Percentiles rank a stretch among this genome's conserved stretches.
Evolutionary conservation across 2,797 vertebrate genomes (phyloP).

Genomic region (Acridotheres tristis): DNA sequence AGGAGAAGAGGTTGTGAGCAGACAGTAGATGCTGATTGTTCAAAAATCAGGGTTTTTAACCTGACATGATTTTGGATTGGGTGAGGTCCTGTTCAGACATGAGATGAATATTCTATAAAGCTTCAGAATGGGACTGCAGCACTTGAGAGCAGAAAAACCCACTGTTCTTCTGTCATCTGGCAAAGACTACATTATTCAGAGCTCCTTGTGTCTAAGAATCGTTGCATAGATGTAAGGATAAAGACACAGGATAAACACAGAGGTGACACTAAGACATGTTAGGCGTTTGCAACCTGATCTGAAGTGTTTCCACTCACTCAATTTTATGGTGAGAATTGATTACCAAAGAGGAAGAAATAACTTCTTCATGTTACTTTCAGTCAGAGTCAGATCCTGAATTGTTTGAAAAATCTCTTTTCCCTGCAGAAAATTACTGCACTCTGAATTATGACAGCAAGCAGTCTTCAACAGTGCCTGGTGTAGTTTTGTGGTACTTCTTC

Average conservation of each 20-base stretch:
- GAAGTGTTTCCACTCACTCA: not conserved
- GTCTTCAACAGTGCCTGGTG: not conserved
- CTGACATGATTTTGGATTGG: not conserved
- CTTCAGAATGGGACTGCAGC: not conserved
- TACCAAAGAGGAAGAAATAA: not conserved
- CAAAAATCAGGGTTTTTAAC: not conserved
- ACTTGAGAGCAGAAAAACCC: not conserved
- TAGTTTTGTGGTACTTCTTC: not conserved
- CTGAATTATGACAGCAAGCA: not conserved
- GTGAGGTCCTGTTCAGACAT: not conserved
- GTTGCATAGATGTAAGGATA: not conserved
- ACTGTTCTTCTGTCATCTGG: not conserved
- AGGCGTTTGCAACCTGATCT: not conserved
- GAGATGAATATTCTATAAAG: not conserved
- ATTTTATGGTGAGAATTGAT: not conserved
- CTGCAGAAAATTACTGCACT: not conserved
- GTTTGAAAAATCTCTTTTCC: not conserved
- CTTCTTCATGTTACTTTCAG: not conserved
- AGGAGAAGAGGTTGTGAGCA: not conserved
- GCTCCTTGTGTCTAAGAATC: not conserved
- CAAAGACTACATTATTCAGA: not conserved
- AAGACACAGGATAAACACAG: not conserved
- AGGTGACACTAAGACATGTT: not conserved
- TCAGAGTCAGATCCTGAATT: not conserved
- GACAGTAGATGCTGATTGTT: not conserved